Evolutionary conservation across 2,113 vertebrate species (phyloP).

Genomic region (Promerops cafer): DNA sequence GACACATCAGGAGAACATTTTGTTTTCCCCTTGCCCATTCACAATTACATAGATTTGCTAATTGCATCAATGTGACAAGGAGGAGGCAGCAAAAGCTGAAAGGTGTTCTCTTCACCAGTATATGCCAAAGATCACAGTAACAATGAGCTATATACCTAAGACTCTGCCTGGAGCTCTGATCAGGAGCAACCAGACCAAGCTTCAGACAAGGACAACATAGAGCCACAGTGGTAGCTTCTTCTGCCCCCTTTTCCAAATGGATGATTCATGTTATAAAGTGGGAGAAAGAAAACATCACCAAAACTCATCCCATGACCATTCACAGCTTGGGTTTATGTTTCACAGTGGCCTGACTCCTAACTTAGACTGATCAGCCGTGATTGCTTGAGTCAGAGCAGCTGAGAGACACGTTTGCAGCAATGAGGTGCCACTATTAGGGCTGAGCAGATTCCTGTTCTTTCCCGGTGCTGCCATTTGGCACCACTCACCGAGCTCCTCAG

Average conservation of each 20-base stretch:
- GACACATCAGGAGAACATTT: background rate
- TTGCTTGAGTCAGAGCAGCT: background rate
- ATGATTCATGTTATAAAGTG: background rate
- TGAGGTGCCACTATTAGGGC: background rate
- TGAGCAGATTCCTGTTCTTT: background rate
- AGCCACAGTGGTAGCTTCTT: background rate
- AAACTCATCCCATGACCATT: background rate
- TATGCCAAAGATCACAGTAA: accelerated
- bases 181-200: background rate
- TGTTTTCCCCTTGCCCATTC: background rate
- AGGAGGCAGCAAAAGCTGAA: background rate
- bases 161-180: background rate
- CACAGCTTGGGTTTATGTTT: background rate
- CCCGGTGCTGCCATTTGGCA: accelerated
- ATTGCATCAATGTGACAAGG: background rate
- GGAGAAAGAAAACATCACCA: background rate
- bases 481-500: accelerated
- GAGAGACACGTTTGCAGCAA: background rate
- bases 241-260: background rate
- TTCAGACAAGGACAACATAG: background rate
- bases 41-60: background rate
- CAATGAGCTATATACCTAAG: background rate
- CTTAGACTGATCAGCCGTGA: background rate
- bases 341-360: background rate
- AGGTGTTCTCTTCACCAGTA: background rate